phyloP scores from a whole-genome alignment of 2,888 invertebrate species.

The Calameuta idolon region DNA sequence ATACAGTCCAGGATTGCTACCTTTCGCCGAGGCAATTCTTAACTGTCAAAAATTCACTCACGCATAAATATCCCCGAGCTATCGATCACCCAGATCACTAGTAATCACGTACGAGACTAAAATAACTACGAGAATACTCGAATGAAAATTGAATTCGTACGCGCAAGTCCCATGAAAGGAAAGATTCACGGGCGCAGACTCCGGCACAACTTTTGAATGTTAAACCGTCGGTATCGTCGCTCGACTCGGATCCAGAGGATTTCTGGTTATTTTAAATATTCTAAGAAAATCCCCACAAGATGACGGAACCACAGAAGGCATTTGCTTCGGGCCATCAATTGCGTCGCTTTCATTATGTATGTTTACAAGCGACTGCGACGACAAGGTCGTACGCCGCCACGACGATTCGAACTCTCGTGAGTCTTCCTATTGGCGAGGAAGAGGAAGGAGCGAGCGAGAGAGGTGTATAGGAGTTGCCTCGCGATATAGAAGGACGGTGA shows the following conservation, averaged over 20 bases:
- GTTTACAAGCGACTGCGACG: slow-evolving; percentile 6
- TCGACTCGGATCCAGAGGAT: background rate
- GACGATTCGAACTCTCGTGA: background rate
- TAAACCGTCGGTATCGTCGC: background rate
- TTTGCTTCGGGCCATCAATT: background rate
- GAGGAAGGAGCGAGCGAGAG: background rate
- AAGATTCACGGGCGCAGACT: background rate
- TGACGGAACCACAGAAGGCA: background rate
- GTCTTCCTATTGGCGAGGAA: background rate
- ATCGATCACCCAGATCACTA: background rate
- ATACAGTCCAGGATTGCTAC: background rate
- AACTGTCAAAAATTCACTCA: background rate
- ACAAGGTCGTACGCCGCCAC: slow-evolving; percentile 12
- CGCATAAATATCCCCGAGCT: background rate
- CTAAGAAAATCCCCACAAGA: background rate
- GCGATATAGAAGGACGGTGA: slow-evolving; percentile 3
- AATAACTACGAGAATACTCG: background rate
- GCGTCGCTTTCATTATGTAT: slow-evolving; percentile 5
- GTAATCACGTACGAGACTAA: background rate
- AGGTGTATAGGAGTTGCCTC: slow-evolving; percentile 20
- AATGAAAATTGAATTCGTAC: background rate
- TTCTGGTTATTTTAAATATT: background rate
- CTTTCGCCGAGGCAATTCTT: background rate
- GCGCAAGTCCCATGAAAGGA: background rate
- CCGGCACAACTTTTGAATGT: background rate